Percentiles rank a stretch among this genome's conserved stretches.
phyloP scores from a whole-genome alignment of 2,113 vertebrate genomes.

The Rhagologus leucostigma region DNA sequence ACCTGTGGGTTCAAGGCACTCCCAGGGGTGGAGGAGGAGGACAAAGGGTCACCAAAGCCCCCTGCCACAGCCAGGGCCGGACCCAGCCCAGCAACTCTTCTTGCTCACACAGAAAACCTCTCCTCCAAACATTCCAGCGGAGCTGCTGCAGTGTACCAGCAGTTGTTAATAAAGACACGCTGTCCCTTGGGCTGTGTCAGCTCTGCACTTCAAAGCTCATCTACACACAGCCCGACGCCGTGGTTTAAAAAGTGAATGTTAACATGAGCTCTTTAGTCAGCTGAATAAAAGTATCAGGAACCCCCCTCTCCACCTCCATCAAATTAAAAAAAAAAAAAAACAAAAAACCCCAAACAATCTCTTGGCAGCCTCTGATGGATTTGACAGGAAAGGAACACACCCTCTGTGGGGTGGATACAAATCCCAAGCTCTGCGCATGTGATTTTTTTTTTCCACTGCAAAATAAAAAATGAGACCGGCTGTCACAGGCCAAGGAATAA shows the following conservation, averaged over 20 bases:
- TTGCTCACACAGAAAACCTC: background rate
- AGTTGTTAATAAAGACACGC: conserved; percentile 25
- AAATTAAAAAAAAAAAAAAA: background rate
- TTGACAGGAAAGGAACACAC: background rate
- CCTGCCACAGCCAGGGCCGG: background rate
- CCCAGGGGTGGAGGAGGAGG: background rate
- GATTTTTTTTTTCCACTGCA: background rate
- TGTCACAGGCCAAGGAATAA: background rate
- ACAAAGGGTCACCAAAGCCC: background rate
- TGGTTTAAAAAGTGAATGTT: conserved; percentile 13
- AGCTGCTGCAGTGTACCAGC: background rate
- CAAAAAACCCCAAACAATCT: background rate
- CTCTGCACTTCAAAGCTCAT: conserved; percentile 62
- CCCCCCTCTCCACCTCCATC: background rate
- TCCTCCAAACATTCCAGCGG: background rate
- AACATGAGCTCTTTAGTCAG: conserved; percentile 55
- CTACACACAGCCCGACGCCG: background rate
- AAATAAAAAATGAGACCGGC: background rate
- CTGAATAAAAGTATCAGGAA: background rate
- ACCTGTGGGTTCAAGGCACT: background rate
- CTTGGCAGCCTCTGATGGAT: background rate
- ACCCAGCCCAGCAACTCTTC: background rate
- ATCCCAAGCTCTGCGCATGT: background rate
- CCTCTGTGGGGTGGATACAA: background rate
- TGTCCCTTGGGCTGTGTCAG: conserved; percentile 57